These are phyloP conservation scores for Pagrus major DNA, from an alignment of 2,113 vertebrate species.

Conservation along the genomic window DNA sequence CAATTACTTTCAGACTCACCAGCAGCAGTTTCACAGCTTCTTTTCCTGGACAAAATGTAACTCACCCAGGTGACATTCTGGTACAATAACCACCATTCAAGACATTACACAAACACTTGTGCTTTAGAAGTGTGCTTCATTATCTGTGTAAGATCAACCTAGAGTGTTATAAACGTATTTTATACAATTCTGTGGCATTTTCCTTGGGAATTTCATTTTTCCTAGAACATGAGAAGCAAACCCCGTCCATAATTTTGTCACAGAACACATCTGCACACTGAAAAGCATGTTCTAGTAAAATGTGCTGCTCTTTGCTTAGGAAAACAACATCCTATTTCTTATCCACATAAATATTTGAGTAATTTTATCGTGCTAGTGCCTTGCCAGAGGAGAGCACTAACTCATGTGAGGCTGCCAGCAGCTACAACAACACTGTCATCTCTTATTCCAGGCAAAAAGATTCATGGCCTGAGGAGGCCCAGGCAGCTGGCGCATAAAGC, in stretches of 20 bases:
- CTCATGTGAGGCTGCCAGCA: no score
- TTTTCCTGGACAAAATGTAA: no score
- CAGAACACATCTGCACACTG: neutral
- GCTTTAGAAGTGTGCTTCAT: constrained; percentile 21
- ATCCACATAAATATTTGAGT: constrained; percentile 49
- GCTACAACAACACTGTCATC: no score
- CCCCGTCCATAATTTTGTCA: neutral
- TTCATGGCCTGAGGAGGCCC: no score
- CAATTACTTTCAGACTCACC: no score
- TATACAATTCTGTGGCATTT: neutral
- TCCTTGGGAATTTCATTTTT: constrained; percentile 11
- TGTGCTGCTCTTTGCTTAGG: neutral
- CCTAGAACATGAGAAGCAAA: neutral
- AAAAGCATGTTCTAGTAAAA: neutral
- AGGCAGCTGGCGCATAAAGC: no score
- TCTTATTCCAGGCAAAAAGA: no score
- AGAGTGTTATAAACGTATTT: no score
- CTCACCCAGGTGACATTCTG: constrained; percentile 73
- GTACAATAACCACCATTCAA: constrained; percentile 68
- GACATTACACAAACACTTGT: constrained; percentile 42
- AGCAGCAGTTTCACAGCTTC: no score
- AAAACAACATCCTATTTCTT: constrained; percentile 29
- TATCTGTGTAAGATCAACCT: constrained; percentile 27
- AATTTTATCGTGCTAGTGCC: constrained; percentile 10
- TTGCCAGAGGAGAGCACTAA: neutral